These are phyloP conservation scores for Morpho deidamia DNA, from an alignment of 2,888 invertebrate genomes.

Conservation along the genomic window DNA sequence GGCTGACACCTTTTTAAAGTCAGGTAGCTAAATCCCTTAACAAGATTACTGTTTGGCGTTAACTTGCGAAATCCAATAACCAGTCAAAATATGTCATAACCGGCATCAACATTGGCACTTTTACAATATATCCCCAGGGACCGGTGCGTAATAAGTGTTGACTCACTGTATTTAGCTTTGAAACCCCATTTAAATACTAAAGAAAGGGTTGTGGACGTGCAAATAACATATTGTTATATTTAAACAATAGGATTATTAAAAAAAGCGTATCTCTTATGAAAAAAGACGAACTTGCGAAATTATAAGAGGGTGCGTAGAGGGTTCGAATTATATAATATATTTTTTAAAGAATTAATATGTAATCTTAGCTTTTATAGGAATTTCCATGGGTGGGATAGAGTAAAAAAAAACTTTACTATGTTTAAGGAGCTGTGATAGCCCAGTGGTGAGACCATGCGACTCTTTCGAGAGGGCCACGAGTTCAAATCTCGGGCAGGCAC, in stretches of 20 bases:
- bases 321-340: no score
- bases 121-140: constrained; percentile 46
- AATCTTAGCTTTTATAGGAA: no score
- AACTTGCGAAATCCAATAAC: constrained; percentile 45
- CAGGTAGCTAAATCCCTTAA: constrained; percentile 49
- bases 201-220: constrained; percentile 45
- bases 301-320: no score
- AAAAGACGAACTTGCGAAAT: no score
- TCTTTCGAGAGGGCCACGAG: no score
- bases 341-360: no score
- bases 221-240: constrained; percentile 1
- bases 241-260: constrained; percentile 26
- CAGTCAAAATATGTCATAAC: constrained; percentile 71
- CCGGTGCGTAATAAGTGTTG: constrained; percentile 27
- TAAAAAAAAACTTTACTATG: no score
- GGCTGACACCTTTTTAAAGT: constrained; percentile 20
- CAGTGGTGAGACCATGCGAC: no score
- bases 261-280: no score
- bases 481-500: no score
- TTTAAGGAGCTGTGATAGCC: no score
- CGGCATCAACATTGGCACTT: constrained; percentile 49
- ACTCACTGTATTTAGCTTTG: constrained; percentile 37
- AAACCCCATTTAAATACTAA: constrained; percentile 40
- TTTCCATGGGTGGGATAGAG: no score
- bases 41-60: constrained; percentile 47